Percentiles rank a stretch among this genome's conserved stretches.
These are phyloP conservation scores for Toxonevra muliebris DNA, from an alignment of 2,888 invertebrate genomes.

Conservation along the genomic window DNA sequence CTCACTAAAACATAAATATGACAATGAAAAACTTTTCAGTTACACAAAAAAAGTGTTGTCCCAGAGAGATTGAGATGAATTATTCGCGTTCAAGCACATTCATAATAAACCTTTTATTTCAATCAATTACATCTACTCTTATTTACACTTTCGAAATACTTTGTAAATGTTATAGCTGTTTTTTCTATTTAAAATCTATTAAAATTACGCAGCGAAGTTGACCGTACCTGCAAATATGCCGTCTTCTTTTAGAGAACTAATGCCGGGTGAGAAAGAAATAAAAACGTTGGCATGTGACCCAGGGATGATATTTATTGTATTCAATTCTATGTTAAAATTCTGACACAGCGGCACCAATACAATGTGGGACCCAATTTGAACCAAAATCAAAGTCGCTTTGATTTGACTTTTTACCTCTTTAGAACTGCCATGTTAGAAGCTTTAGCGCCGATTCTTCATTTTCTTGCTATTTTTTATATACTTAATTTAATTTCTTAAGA, in stretches of 20 bases:
- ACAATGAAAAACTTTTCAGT: constrained; percentile 15
- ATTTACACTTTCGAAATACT: constrained; percentile 24
- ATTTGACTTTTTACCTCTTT: no score
- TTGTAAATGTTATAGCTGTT: constrained; percentile 24
- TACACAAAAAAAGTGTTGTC: background rate
- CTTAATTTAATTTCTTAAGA: no score
- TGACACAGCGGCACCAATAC: no score
- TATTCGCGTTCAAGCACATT: background rate
- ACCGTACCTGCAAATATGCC: constrained; percentile 62
- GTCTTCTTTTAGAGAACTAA: constrained; percentile 32
- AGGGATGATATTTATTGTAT: no score
- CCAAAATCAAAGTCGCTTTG: no score
- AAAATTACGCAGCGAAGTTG: constrained; percentile 36
- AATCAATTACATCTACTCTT: background rate
- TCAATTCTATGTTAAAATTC: no score
- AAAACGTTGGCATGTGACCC: no score
- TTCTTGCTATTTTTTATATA: no score
- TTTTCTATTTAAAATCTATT: constrained; percentile 26
- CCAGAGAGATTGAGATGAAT: background rate
- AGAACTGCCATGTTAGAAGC: no score
- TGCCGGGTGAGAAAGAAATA: no score
- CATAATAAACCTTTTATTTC: background rate
- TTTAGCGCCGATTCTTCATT: no score
- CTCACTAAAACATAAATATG: constrained; percentile 40
- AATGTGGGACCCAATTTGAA: no score